Evolutionary conservation across 2,888 invertebrate species (phyloP).

Genomic region (Pharmacophagus antenor): DNA sequence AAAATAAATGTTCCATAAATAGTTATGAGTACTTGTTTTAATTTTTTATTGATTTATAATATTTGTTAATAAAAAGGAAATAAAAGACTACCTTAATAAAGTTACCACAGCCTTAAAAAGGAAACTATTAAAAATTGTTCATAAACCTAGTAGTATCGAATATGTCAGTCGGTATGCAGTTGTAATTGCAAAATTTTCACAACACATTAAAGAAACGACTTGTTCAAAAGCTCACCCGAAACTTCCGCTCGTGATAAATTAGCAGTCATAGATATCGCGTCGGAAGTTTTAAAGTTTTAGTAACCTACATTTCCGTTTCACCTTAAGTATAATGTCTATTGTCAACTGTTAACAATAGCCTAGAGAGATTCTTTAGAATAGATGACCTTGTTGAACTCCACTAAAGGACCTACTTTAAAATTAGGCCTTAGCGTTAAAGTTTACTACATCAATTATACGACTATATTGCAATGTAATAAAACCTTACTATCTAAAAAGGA

Average conservation of each 20-base stretch:
- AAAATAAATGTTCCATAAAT: too few relatives aligned
- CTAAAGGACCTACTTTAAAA: background rate
- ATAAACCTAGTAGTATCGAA: too few relatives aligned
- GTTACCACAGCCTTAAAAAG: too few relatives aligned
- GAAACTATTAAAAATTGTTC: too few relatives aligned
- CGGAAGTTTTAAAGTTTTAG: conserved; percentile 12
- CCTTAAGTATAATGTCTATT: conserved; percentile 9
- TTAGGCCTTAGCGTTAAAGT: background rate
- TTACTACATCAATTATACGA: background rate
- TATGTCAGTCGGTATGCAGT: too few relatives aligned
- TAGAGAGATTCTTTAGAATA: conserved; percentile 1
- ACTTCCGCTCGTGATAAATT: conserved; percentile 4
- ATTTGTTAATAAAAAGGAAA: too few relatives aligned
- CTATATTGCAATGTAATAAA: too few relatives aligned
- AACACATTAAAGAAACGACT: conserved; percentile 3
- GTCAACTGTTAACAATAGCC: conserved; percentile 22
- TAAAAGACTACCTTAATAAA: too few relatives aligned
- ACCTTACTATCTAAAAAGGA: too few relatives aligned
- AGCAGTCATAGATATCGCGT: conserved; percentile 14
- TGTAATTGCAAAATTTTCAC: background rate
- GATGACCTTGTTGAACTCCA: conserved; percentile 1
- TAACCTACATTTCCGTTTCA: conserved; percentile 19
- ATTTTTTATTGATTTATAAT: too few relatives aligned
- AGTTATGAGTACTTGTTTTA: too few relatives aligned
- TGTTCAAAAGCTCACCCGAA: conserved; percentile 3